Conservation (phyloP, 2,888 invertebrate species). For the Drosophila pegasa region DNA sequence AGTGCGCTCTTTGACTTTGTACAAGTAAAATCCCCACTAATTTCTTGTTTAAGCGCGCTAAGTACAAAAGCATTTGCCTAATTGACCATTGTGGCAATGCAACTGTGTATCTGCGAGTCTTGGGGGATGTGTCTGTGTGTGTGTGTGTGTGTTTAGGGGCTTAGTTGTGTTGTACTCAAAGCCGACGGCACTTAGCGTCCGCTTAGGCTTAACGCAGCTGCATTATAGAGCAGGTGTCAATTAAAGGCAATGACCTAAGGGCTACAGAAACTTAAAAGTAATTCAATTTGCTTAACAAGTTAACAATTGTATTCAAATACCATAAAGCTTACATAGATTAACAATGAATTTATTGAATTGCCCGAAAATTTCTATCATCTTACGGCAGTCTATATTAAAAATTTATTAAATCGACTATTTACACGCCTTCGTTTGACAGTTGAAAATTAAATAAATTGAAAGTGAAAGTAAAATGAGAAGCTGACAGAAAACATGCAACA, state of each 20-base stretch:
- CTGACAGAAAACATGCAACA: slow-evolving; percentile 35
- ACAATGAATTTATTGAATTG: slow-evolving; percentile 42
- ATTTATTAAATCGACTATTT: slow-evolving; percentile 49
- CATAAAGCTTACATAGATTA: slow-evolving; percentile 55
- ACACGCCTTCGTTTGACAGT: slow-evolving; percentile 54
- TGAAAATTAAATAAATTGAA: slow-evolving; percentile 14
- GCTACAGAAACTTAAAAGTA: slow-evolving; percentile 70
- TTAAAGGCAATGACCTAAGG: slow-evolving; percentile 39
- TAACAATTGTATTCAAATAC: slow-evolving; percentile 49
- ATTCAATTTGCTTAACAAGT: slow-evolving; percentile 70
- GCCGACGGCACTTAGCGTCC: slow-evolving; percentile 32
- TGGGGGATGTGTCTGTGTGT: slow-evolving; percentile 31
- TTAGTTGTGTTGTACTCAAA: slow-evolving; percentile 32
- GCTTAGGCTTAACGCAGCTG: slow-evolving; percentile 51
- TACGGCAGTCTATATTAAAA: slow-evolving; percentile 55
- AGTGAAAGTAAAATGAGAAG: slow-evolving; percentile 29
- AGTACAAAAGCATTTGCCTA: slow-evolving; percentile 76
- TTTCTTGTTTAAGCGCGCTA: slow-evolving; percentile 61
- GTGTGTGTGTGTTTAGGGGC: slow-evolving; percentile 18
- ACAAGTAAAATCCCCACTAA: slow-evolving; percentile 71
- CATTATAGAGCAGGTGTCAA: slow-evolving; percentile 46
- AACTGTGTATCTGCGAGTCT: slow-evolving; percentile 32
- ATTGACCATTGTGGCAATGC: slow-evolving; percentile 52
- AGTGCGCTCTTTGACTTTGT: slow-evolving; percentile 59
- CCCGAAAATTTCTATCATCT: slow-evolving; percentile 79